These are phyloP conservation scores for Oithona nana DNA, from an alignment of 2,888 invertebrate species.

Conservation along the genomic window DNA sequence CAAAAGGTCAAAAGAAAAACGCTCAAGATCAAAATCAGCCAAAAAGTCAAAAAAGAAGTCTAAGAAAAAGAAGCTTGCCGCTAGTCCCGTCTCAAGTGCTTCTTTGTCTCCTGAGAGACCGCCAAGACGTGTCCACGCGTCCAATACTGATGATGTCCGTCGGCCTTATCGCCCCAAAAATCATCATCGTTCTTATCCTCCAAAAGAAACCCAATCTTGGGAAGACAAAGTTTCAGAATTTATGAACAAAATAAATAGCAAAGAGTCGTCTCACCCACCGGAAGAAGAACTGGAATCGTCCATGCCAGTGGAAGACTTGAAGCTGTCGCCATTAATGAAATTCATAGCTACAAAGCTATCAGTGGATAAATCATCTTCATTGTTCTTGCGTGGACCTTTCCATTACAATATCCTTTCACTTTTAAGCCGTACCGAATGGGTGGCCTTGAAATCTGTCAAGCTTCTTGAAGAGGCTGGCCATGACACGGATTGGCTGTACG, in stretches of 20 bases:
- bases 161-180: too few relatives aligned
- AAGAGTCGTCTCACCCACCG: too few relatives aligned
- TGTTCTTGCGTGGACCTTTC: background rate
- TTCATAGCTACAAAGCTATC: background rate
- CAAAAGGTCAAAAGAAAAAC: background rate
- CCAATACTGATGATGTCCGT: background rate
- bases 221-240: background rate
- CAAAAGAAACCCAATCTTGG: background rate
- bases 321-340: background rate
- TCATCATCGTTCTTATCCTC: background rate
- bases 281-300: background rate
- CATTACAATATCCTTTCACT: background rate
- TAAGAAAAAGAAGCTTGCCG: too few relatives aligned
- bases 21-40: background rate
- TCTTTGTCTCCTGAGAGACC: too few relatives aligned
- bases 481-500: background rate
- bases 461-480: slow-evolving; percentile 2
- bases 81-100: too few relatives aligned
- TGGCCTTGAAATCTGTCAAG: background rate
- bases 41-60: too few relatives aligned
- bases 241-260: background rate
- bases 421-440: slow-evolving; percentile 7
- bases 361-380: background rate
- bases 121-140: too few relatives aligned
- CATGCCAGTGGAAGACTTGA: too few relatives aligned